Base-by-base conservation (phyloP, 2,888 invertebrate genomes). In the Anthrax anthrax region DNA sequence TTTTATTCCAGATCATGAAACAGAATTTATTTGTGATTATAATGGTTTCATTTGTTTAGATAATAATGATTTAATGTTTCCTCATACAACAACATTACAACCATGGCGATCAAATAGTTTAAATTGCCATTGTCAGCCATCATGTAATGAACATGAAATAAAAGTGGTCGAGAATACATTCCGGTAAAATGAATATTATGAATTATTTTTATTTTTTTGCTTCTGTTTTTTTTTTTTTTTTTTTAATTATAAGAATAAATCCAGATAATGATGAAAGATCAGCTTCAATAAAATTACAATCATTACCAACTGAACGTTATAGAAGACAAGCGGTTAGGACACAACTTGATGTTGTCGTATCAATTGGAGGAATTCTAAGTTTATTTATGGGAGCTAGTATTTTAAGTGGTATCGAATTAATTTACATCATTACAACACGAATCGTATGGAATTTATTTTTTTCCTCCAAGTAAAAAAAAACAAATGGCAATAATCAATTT, bases 71-170 rank as follows among this genome's bases (percentile, higher is more conserved):
- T 58, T 83, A 38, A 27, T 63, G 2, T 49, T 45, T 18, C 57
- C 57, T 14, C 50, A 50, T 40, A 51, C 55, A 38, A 72, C 75
- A 0, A 73, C 75, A 0, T 60, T 80, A 52, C 78, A 77, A 57
- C 76, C 79, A 0, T 60, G 62, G 16, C 78, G 78, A 75, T 70
- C 75, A 0, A 55, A 54, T 12, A 78, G 79, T 0, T 62, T 80
- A 13, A 63, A 67, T 12, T 84, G 84, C 54, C 66, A 73, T 48
- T 84, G 84, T 56, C 58, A 80, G 45, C 81, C 82, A 0, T 80
- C 81, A 16, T 84, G 84, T 57, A 74, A 74, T 2, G 83, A 83
- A 62, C 73, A 76, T 2, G 81, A 83, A 54, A 70, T 81, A 44
- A 71, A 73, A 17, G 61, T 76, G 13, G 53, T 63, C 43, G 51